Conservation (phyloP, 2,888 invertebrate species). For the Ellobium chinense region DNA sequence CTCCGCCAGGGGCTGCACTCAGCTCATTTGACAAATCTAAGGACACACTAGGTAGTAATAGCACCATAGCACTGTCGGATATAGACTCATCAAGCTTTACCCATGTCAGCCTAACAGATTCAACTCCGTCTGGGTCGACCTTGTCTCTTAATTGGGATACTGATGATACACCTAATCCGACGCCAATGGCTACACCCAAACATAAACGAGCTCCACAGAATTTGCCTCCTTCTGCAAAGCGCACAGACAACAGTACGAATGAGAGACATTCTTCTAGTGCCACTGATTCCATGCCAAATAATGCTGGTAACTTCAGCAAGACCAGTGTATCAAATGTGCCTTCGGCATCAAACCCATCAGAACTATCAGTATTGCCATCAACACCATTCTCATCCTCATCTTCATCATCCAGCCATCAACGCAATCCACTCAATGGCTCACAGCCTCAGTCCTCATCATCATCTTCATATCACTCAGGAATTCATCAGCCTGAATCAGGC, state of each 20-base stretch:
- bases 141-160: conserved; percentile 47
- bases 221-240: background rate
- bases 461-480: background rate
- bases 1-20: background rate
- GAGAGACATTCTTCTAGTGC: background rate
- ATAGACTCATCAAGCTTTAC: conserved; percentile 60
- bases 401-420: background rate
- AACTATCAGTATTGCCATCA: background rate
- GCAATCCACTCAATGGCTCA: background rate
- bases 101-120: conserved; percentile 66
- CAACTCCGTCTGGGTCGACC: conserved; percentile 62
- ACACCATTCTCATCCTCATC: background rate
- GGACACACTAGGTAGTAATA: conserved; percentile 35
- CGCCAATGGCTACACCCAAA: conserved; percentile 42
- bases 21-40: conserved; percentile 1
- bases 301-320: background rate
- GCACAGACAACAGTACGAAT: background rate
- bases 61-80: conserved; percentile 53
- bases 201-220: conserved; percentile 6
- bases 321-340: conserved; percentile 9
- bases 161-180: conserved; percentile 42
- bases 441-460: background rate
- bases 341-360: background rate
- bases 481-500: background rate
- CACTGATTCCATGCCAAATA: background rate